Conservation (phyloP, 2,888 invertebrate genomes). For the Eilema sororculum region DNA sequence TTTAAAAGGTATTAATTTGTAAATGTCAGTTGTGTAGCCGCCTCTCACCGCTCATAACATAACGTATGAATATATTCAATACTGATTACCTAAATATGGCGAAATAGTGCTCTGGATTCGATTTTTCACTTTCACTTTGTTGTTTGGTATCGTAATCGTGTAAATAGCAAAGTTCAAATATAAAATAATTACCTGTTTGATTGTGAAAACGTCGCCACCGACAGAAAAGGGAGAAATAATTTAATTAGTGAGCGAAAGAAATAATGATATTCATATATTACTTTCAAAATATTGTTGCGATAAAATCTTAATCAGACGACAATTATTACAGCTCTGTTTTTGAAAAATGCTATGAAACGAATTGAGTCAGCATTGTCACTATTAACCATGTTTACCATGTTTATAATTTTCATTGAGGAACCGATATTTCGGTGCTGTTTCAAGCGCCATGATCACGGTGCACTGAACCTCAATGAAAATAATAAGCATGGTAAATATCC, state of each 20-base stretch:
- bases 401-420: no score
- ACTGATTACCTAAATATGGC: slow-evolving; percentile 46
- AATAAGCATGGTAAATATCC: no score
- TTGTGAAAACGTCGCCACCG: background rate
- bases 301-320: no score
- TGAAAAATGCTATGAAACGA: no score
- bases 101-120: slow-evolving; percentile 59
- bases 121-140: slow-evolving; percentile 55
- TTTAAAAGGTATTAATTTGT: slow-evolving; percentile 20
- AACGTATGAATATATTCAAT: slow-evolving; percentile 41
- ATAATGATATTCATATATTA: no score
- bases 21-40: slow-evolving; percentile 50
- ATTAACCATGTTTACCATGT: no score
- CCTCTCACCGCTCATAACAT: slow-evolving; percentile 46
- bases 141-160: slow-evolving; percentile 19
- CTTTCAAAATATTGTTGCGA: no score
- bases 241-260: background rate
- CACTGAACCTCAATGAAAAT: no score
- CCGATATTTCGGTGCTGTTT: no score
- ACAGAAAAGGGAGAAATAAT: background rate
- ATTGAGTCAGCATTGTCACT: no score
- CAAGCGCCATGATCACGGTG: no score
- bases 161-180: slow-evolving; percentile 22
- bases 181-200: slow-evolving; percentile 1
- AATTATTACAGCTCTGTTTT: no score